phyloP scores from a whole-genome alignment of 2,888 invertebrate species.

The Ormyrus nitidulus region DNA sequence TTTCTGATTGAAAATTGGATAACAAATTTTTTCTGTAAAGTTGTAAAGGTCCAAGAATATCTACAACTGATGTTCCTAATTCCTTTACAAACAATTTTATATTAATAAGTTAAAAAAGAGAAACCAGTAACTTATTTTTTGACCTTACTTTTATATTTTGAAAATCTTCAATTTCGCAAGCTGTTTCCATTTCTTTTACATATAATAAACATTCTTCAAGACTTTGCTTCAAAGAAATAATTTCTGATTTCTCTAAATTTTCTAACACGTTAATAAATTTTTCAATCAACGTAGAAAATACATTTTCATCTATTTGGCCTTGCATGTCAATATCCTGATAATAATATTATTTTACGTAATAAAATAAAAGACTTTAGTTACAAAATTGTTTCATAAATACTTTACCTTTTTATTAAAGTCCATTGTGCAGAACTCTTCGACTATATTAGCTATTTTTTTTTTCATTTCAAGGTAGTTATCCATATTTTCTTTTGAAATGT shows the following conservation, averaged over 20 bases:
- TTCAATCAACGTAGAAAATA: slow-evolving; percentile 58
- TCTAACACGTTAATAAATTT: slow-evolving; percentile 64
- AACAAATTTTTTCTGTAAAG: slow-evolving; percentile 66
- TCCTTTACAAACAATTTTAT: slow-evolving; percentile 62
- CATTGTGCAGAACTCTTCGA: slow-evolving; percentile 66
- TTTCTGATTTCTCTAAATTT: slow-evolving; percentile 68
- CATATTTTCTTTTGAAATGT: slow-evolving; percentile 62
- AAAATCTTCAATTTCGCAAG: slow-evolving; percentile 70
- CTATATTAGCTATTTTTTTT: slow-evolving; percentile 61
- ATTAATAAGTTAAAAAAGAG: slow-evolving; percentile 60
- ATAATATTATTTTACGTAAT: not conserved
- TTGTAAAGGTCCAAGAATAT: slow-evolving; percentile 67
- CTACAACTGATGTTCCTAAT: slow-evolving; percentile 68
- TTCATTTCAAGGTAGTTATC: slow-evolving; percentile 67
- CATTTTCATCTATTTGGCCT: slow-evolving; percentile 46
- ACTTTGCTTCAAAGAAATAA: slow-evolving; percentile 66
- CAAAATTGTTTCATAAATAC: not conserved
- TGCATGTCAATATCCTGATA: slow-evolving; percentile 32
- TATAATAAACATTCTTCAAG: slow-evolving; percentile 68
- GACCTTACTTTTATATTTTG: slow-evolving; percentile 70
- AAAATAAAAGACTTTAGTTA: not conserved
- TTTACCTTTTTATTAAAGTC: slow-evolving; percentile 63
- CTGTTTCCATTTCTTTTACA: slow-evolving; percentile 70
- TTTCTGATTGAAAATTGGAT: slow-evolving; percentile 65
- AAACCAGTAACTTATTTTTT: not conserved